Conservation (phyloP, 1,140 invertebrate species). For the Teleogryllus occipitalis region DNA sequence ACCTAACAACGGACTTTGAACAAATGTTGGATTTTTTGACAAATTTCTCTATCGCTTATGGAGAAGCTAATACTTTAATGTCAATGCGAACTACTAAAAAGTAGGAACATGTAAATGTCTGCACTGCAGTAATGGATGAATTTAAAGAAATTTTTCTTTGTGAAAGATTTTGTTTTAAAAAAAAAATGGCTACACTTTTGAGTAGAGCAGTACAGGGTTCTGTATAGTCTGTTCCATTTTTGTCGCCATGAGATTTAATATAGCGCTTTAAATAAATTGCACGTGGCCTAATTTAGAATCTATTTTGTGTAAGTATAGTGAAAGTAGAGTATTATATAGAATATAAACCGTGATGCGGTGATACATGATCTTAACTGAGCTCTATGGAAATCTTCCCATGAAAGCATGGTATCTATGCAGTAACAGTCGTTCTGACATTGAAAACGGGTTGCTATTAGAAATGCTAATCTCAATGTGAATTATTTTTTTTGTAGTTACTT, state of each 20-base stretch:
- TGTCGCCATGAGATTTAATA: neutral
- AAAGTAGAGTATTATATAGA: conserved; percentile 3
- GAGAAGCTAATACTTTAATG: too few species aligned
- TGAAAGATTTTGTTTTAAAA: too few species aligned
- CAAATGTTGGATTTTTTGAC: neutral
- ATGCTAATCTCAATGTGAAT: neutral
- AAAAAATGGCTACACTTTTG: neutral
- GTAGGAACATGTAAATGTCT: neutral
- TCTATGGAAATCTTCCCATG: neutral
- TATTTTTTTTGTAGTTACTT: neutral
- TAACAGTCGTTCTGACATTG: neutral
- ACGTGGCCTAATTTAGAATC: conserved; percentile 4
- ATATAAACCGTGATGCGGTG: neutral
- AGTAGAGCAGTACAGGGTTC: neutral
- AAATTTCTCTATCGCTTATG: too few species aligned
- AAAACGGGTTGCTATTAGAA: neutral
- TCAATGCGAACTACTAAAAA: neutral
- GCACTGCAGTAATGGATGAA: neutral
- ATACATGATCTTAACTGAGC: neutral
- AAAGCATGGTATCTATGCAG: neutral
- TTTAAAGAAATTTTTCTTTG: neutral
- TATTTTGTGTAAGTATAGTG: conserved; percentile 1
- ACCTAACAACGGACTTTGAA: neutral
- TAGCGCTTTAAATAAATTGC: neutral
- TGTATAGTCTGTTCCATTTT: neutral